Conservation (phyloP, 2,888 invertebrate species). For the Ennomos quercinarius region DNA sequence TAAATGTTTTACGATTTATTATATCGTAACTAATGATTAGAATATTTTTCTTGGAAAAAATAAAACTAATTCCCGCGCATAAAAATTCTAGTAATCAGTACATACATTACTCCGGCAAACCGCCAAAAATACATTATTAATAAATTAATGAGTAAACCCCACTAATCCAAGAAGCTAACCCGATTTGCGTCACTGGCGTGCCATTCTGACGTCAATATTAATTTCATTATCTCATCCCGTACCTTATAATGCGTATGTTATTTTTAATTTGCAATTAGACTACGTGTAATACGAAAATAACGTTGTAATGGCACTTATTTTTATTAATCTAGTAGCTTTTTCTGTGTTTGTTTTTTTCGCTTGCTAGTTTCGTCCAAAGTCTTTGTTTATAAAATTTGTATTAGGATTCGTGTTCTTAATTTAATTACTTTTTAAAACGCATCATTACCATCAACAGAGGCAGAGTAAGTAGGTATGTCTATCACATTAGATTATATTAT, state of each 20-base stretch:
- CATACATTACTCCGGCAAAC: constrained; percentile 47
- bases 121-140: constrained; percentile 55
- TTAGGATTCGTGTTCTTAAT: too few species aligned
- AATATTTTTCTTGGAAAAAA: constrained; percentile 3
- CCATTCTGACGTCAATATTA: constrained; percentile 36
- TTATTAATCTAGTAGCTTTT: too few species aligned
- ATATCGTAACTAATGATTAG: too few species aligned
- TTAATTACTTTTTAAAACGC: too few species aligned
- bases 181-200: constrained; percentile 50
- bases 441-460: too few species aligned
- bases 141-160: constrained; percentile 56
- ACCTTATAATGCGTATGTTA: constrained; percentile 20
- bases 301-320: neutral
- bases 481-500: too few species aligned
- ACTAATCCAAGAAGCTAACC: constrained; percentile 39
- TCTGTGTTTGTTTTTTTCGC: too few species aligned
- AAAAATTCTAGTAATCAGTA: constrained; percentile 38
- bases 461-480: too few species aligned
- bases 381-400: too few species aligned
- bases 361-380: too few species aligned
- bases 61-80: constrained; percentile 14
- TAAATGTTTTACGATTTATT: too few species aligned
- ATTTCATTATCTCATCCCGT: constrained; percentile 17
- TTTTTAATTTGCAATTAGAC: constrained; percentile 40
- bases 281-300: constrained; percentile 4